A percentile compares a stretch with the other conserved stretches of the same genome.
phyloP scores from a whole-genome alignment of 2,797 vertebrate genomes.

The Menidia menidia region DNA sequence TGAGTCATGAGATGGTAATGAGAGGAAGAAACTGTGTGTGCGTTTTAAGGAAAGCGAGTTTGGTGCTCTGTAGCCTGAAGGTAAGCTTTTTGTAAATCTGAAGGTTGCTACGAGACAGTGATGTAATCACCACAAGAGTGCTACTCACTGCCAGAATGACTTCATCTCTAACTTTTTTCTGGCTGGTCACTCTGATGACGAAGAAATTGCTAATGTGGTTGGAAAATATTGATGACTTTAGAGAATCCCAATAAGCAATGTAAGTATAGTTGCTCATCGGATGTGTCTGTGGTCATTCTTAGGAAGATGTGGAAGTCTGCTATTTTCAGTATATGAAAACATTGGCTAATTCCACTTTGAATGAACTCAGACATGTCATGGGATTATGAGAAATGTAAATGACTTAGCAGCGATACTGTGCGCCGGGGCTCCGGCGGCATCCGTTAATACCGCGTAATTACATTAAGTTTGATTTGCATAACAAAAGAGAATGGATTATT shows the following conservation, averaged over 20 bases:
- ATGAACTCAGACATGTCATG: slow-evolving; percentile 40
- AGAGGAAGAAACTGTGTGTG: slow-evolving; percentile 6
- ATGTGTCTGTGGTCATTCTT: not conserved
- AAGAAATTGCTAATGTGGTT: not conserved
- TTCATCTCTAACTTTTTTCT: slow-evolving; percentile 35
- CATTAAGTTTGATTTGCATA: slow-evolving; percentile 63
- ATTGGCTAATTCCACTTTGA: not conserved
- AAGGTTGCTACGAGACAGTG: slow-evolving; percentile 44
- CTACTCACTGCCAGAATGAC: slow-evolving; percentile 44
- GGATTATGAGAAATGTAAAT: slow-evolving; percentile 62
- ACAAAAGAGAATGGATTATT: slow-evolving; percentile 58
- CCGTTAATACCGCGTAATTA: slow-evolving; percentile 61
- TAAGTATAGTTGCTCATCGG: not conserved
- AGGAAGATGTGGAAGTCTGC: not conserved
- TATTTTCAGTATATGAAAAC: not conserved
- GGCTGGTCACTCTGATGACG: slow-evolving; percentile 18
- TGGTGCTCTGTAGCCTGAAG: slow-evolving; percentile 23
- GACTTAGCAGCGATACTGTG: slow-evolving; percentile 48
- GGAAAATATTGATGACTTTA: not conserved
- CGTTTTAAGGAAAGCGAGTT: slow-evolving; percentile 4
- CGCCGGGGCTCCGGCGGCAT: slow-evolving; percentile 29
- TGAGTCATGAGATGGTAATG: slow-evolving; percentile 58
- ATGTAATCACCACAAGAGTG: slow-evolving; percentile 46
- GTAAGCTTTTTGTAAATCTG: slow-evolving; percentile 33
- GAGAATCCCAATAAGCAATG: not conserved